Evolutionary conservation across 2,888 invertebrate species (phyloP), one percentile per base, ranked within the genome.

Genomic region (Pristionchus mayeri): DNA sequence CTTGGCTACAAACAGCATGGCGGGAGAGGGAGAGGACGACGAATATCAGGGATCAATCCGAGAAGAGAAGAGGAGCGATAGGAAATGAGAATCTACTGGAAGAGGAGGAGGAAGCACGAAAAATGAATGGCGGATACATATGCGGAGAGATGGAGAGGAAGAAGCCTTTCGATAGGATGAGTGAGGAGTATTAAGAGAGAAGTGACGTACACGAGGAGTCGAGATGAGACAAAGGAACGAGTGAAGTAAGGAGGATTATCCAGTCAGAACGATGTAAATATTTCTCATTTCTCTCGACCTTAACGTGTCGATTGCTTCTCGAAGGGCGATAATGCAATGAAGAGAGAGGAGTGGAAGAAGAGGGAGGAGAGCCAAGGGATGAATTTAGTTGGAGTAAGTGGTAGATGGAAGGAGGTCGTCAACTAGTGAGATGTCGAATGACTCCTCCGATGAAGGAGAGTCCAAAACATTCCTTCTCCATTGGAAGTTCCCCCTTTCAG

Each of bases 341-440:
- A 57, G 40, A 57, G 60, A 57, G 60, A 57, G 44, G 57, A n/a
- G 21, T 18, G 80, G 44, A 21, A 57, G 80, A 27, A 52, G 54
- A 27, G 27, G 54, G n/a, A 27, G 37, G 79, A 52, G 54, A 48
- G 79, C 37, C 21, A 34, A 80, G 60, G 57, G 80, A 13, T 80
- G 52, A 78, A 52, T 52, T 78, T 52, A 78, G 76, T 63, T 34
- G 63, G 30, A 71, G 71, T 40, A 71, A 71, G 71, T 78, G 76
- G 50, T 40, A 78, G 76, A 78, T 50, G 30, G 50, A 11, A 13
- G 18, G 27, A 76, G 44, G 13, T 30, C 11, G n/a, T 34, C 48
- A 18, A 24, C 21, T 44, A 48, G 6, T 40, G 34, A 71, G 71
- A 40, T 37, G 40, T 27, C 27, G 57, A 30, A 27, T 60, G 57